Evolutionary conservation across 2,888 invertebrate species (phyloP).

Genomic region (Pyrocoelia pectoralis): DNA sequence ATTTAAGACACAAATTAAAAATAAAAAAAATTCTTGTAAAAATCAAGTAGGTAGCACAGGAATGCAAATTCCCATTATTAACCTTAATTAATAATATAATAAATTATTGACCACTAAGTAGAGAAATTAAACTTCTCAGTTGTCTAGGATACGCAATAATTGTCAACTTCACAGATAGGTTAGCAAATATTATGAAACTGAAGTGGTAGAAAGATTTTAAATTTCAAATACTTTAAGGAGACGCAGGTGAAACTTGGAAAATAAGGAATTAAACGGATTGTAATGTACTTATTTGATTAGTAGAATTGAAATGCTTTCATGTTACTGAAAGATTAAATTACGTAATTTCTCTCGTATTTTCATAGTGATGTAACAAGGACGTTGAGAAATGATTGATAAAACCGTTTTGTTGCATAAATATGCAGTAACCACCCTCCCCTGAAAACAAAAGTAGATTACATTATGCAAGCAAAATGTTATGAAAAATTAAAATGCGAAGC

Average conservation of each 20-base stretch:
- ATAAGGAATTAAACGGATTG: conserved; percentile 52
- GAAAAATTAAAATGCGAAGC: conserved; percentile 39
- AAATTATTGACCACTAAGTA: too few relatives aligned
- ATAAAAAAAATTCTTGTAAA: too few relatives aligned
- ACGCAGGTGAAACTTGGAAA: conserved; percentile 52
- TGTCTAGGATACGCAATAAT: too few relatives aligned
- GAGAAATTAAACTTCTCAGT: too few relatives aligned
- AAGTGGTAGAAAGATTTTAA: background rate
- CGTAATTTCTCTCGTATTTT: conserved; percentile 1
- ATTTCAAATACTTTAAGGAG: conserved; percentile 43
- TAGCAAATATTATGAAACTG: background rate
- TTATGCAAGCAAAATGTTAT: conserved; percentile 26
- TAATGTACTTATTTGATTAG: conserved; percentile 53
- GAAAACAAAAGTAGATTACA: conserved; percentile 20
- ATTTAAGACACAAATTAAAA: too few relatives aligned
- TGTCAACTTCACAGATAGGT: too few relatives aligned
- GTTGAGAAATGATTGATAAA: conserved; percentile 8
- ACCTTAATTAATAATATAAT: too few relatives aligned
- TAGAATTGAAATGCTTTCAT: conserved; percentile 51
- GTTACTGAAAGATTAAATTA: conserved; percentile 10
- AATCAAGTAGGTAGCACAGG: too few relatives aligned
- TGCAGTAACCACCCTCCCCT: background rate
- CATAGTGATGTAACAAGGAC: background rate
- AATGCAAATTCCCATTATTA: too few relatives aligned
- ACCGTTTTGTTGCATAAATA: conserved; percentile 4